Evolutionary conservation across 2,797 vertebrate species (phyloP), one percentile per base, ranked within the genome.

Genomic region (Geotrypetes seraphini): DNA sequence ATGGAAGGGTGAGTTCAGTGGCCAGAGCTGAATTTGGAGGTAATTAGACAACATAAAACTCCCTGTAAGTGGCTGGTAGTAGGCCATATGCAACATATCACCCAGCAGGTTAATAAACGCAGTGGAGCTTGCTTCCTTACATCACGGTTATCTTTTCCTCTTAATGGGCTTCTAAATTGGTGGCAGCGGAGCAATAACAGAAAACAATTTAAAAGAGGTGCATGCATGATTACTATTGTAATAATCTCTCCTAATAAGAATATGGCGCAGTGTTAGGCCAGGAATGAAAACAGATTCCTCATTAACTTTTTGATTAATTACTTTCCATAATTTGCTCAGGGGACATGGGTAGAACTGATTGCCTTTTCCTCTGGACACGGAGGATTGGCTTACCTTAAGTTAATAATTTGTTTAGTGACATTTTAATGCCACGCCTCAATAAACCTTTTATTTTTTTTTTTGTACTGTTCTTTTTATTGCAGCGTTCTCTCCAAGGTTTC

Each of bases 271-370:
- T 61, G 71, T 72, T 70, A 80, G 75, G 58, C 63, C 49, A 44
- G 60, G 71, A 75, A 67, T 66, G 75, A 78, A 74, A 77, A 78
- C 76, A 79, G 77, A 71, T 78, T 80, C 81, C 82, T 83, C 78
- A 85, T 83, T 82, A 81, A 73, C 71, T 73, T 66, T 60, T 75
- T 69, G 78, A 80, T 85, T 81, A 81, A 83, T 82, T 82, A 78
- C 75, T 76, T 60, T 54, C 61, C 66, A 39, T 69, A 68, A 74
- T 75, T 73, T 78, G 73, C 69, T 76, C 60, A 59, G 49, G 69
- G 71, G 71, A 63, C 66, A 56, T 33, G 56, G 42, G 29, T 39
- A 45, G 47, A 37, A 52, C 63, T 56, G 63, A 61, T 60, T 56
- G 54, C 66, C 62, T 59, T 55, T 48, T 62, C 66, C 56, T 53